Evolutionary conservation across 2,797 vertebrate genomes (phyloP).

Genomic region (Oreochromis mossambicus): DNA sequence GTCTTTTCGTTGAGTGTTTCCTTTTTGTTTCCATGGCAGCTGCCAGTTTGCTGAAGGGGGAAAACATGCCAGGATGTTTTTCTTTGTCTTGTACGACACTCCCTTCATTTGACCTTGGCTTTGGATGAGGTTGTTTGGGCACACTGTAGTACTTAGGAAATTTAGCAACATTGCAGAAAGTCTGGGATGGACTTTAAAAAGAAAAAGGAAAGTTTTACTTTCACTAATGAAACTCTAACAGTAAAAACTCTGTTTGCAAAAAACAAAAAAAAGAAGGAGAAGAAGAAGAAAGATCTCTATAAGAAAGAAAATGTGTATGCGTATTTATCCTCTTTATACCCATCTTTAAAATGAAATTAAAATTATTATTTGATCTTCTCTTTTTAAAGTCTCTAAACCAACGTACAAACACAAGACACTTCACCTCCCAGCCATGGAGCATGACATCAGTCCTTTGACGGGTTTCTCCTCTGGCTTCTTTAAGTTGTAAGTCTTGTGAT

Average conservation of each 20-base stretch:
- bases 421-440: not conserved
- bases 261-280: not conserved
- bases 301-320: not conserved
- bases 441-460: not conserved
- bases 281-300: not conserved
- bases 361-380: not conserved
- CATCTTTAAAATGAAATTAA: not conserved
- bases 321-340: not conserved
- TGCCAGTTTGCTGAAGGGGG: constrained; percentile 30
- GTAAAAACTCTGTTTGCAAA: not conserved
- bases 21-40: constrained; percentile 26
- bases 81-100: constrained; percentile 28
- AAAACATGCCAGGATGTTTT: constrained; percentile 43
- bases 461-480: not conserved
- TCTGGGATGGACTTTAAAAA: not conserved
- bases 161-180: not conserved
- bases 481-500: not conserved
- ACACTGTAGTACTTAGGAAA: constrained; percentile 8
- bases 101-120: constrained; percentile 45
- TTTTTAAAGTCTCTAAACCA: not conserved
- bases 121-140: constrained; percentile 3
- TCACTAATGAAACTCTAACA: not conserved
- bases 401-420: not conserved
- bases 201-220: not conserved
- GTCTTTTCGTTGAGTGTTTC: not conserved